Percentiles rank a stretch among this genome's conserved stretches.
These are phyloP conservation scores for Campoletis raptor DNA, from an alignment of 2,888 invertebrate genomes.

Conservation along the genomic window DNA sequence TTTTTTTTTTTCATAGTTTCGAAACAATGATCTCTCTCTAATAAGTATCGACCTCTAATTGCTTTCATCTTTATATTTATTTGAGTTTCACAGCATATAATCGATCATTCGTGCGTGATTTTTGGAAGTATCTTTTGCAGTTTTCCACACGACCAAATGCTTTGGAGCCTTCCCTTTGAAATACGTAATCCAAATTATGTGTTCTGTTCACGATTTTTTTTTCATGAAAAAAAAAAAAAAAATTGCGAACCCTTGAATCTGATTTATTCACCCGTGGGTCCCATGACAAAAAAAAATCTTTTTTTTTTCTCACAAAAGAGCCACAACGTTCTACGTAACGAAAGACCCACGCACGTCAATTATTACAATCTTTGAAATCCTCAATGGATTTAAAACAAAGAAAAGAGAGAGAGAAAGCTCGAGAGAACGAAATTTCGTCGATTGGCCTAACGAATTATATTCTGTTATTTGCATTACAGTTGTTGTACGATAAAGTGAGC, in stretches of 20 bases:
- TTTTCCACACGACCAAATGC: constrained; percentile 73
- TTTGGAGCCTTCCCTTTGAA: constrained; percentile 77
- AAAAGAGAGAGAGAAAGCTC: constrained; percentile 28
- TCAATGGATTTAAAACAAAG: constrained; percentile 28
- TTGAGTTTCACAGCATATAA: background rate
- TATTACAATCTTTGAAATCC: background rate
- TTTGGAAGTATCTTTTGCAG: background rate
- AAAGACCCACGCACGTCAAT: constrained; percentile 20
- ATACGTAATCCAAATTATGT: constrained; percentile 23
- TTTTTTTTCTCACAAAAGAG: background rate
- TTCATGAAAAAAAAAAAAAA: constrained; percentile 24
- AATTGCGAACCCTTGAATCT: background rate
- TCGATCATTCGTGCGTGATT: constrained; percentile 28
- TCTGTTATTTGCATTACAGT: constrained; percentile 84
- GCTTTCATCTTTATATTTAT: background rate
- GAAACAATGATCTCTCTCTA: background rate
- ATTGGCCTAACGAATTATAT: constrained; percentile 83
- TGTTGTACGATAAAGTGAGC: constrained; percentile 81
- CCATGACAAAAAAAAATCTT: background rate
- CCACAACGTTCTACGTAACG: constrained; percentile 11
- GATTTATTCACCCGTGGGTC: background rate
- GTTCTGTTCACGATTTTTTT: background rate
- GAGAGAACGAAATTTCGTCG: constrained; percentile 75
- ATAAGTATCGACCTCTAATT: background rate
- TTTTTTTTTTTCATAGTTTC: background rate